Evolutionary conservation across 2,797 vertebrate genomes (phyloP), one percentile per base, ranked within the genome.

Genomic region (Allobates femoralis): DNA sequence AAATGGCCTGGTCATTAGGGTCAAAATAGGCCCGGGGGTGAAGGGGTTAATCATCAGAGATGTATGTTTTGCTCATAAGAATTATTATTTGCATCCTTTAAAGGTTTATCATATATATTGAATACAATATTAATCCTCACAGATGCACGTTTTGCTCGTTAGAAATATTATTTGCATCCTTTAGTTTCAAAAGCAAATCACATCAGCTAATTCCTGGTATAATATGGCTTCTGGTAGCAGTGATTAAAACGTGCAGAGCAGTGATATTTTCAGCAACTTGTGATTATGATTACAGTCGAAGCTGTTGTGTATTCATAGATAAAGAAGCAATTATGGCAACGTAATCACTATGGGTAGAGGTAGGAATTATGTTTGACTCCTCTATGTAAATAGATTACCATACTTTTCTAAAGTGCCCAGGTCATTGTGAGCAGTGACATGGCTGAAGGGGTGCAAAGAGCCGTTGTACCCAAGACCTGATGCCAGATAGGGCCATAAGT

Each of bases 241-340:
- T 83, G 62, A 87, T 87, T 87, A 69, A 78, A 78, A 51, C 51
- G 58, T 55, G 73, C 62, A 69, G 78, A 67, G 28, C 55, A 60
- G 32, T 50, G 79, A 79, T 37, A 86, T 82, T n/a, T 83, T 77
- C 37, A 46, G 51, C 58, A 69, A 11, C 19, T n/a, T 66, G 60
- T 60, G 86, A 86, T 81, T 74, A 21, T 81, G 41, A 83, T 83
- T 83, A 53, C 12, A 60, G 26, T 60, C 60, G 62, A 50, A 67
- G 73, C 41, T 55, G 55, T 53, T 62, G 58, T 83, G n/a, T 78
- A 78, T 67, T 67, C 85, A 77, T 77, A 77, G 32, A 12, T 18
- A 51, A 60, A 58, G 30, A 51, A 51, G 5, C 64, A 77, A 85
- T 86, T 86, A 81, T 26, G 30, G 37, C 55, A 74, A 30, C 37